phyloP scores from a whole-genome alignment of 2,113 vertebrate genomes.

The Atractosteus spatula region DNA sequence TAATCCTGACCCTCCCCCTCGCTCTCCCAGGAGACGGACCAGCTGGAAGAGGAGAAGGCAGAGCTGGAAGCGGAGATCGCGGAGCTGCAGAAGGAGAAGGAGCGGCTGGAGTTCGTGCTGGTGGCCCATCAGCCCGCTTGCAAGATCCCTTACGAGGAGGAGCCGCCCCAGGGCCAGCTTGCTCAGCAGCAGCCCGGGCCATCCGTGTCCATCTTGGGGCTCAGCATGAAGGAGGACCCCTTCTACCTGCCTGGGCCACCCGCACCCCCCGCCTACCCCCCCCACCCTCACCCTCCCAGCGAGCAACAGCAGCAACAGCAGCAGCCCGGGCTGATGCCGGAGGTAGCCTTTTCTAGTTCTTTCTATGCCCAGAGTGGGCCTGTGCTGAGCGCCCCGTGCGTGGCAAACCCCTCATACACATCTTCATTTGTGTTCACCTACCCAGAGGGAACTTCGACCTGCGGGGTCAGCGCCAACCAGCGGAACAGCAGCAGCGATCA shows the following conservation, averaged over 20 bases:
- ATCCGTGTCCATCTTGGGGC: constrained; percentile 64
- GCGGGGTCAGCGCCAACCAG: constrained; percentile 85
- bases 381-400: constrained; percentile 72
- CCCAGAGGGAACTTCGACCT: constrained; percentile 89
- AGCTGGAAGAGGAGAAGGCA: constrained; percentile 90
- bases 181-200: constrained; percentile 44
- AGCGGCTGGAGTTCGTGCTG: constrained; percentile 89
- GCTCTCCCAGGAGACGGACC: constrained; percentile 81
- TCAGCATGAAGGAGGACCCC: constrained; percentile 79
- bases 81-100: constrained; percentile 92
- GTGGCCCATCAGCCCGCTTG: constrained; percentile 88
- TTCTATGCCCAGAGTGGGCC: constrained; percentile 82
- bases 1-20: too few species aligned
- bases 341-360: constrained; percentile 88
- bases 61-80: constrained; percentile 93
- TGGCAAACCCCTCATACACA: constrained; percentile 89
- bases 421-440: constrained; percentile 99
- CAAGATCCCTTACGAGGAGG: constrained; percentile 86
- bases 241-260: constrained; percentile 69
- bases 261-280: constrained; percentile 60
- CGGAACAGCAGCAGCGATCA: constrained; percentile 95
- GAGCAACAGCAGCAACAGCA: constrained; percentile 56
- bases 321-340: constrained; percentile 75
- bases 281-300: constrained; percentile 60
- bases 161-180: constrained; percentile 24